Conservation (phyloP, 2,888 invertebrate species). For the Zhuqinia jingwanae region DNA sequence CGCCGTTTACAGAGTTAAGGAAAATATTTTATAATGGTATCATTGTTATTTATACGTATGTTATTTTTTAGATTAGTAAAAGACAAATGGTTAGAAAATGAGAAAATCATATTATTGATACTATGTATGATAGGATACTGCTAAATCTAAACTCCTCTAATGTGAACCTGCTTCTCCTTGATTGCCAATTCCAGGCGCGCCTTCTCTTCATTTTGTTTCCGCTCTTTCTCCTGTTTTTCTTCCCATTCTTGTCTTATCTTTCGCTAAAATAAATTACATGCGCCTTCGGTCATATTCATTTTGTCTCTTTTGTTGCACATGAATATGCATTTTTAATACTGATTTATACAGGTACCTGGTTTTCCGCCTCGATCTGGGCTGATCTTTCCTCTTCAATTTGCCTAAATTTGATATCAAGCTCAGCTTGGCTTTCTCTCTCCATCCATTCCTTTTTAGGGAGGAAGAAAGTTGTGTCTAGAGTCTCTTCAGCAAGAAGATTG, state of each 20-base stretch:
- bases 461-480: constrained; percentile 43
- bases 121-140: constrained; percentile 46
- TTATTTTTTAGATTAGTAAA: too few species aligned
- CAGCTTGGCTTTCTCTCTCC: constrained; percentile 62
- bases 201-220: constrained; percentile 84
- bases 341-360: constrained; percentile 53
- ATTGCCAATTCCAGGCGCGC: constrained; percentile 81
- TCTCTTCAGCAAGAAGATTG: too few species aligned
- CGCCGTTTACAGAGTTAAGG: constrained; percentile 70
- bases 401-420: constrained; percentile 65
- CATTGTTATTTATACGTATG: too few species aligned
- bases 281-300: too few species aligned
- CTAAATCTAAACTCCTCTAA: constrained; percentile 27
- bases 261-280: constrained; percentile 76
- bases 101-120: too few species aligned
- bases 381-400: constrained; percentile 63
- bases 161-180: constrained; percentile 81
- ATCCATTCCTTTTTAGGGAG: constrained; percentile 71
- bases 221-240: constrained; percentile 84
- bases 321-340: background rate
- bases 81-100: too few species aligned
- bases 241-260: constrained; percentile 86
- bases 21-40: constrained; percentile 64
- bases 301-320: too few species aligned
- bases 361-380: constrained; percentile 58